These are phyloP conservation scores for Colius striatus DNA, from an alignment of 2,113 vertebrate genomes.

Conservation along the genomic window DNA sequence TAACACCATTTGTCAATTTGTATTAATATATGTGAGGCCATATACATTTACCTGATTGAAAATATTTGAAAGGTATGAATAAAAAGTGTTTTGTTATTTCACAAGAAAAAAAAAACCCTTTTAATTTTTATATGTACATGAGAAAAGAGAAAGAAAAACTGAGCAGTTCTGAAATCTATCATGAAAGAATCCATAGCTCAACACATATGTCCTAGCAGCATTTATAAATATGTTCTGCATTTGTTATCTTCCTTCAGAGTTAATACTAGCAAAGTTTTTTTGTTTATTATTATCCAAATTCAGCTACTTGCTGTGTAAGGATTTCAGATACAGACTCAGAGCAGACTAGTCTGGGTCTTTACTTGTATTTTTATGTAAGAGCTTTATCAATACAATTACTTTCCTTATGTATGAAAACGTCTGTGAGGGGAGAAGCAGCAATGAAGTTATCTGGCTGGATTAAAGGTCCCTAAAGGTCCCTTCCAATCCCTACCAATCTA, in stretches of 20 bases:
- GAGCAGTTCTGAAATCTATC: background rate
- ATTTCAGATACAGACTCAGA: background rate
- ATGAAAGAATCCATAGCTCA: background rate
- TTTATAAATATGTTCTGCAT: background rate
- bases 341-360: background rate
- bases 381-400: background rate
- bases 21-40: background rate
- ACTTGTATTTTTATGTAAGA: background rate
- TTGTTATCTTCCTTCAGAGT: background rate
- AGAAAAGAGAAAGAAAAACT: background rate
- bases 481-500: too few species aligned
- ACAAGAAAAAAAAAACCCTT: background rate
- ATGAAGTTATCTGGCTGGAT: background rate
- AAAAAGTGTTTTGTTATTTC: background rate
- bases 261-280: background rate
- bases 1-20: background rate
- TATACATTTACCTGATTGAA: background rate
- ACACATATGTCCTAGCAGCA: background rate
- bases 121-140: background rate
- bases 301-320: background rate
- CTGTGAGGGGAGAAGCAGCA: background rate
- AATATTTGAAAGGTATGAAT: background rate
- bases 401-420: background rate
- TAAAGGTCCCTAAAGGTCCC: too few species aligned
- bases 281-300: background rate